These are phyloP conservation scores for Callionymus lyra DNA, from an alignment of 2,113 vertebrate genomes.

Conservation along the genomic window DNA sequence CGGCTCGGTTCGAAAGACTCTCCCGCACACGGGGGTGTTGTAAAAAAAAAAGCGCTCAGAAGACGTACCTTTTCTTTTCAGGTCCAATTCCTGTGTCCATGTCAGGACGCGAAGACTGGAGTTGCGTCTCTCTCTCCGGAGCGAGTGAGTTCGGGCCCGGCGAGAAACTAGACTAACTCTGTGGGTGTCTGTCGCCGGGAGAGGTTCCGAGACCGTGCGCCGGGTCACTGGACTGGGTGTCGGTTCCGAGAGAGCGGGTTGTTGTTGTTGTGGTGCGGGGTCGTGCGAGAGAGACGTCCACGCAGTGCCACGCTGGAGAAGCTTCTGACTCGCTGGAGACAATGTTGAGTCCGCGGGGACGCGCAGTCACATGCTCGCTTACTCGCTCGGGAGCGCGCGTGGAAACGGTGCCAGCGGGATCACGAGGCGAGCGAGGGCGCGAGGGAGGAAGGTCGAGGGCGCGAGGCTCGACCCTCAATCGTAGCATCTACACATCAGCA, in stretches of 20 bases:
- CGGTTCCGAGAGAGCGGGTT: constrained; percentile 4
- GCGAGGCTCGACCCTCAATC: too few relatives aligned
- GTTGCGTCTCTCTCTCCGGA: constrained; percentile 44
- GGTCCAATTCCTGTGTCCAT: constrained; percentile 70
- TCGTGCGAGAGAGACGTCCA: neutral
- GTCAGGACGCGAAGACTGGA: constrained; percentile 49
- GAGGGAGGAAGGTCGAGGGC: too few relatives aligned
- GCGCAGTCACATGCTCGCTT: constrained; percentile 62
- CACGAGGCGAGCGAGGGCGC: constrained; percentile 5
- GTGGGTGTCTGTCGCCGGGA: constrained; percentile 2
- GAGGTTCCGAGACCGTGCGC: constrained; percentile 4
- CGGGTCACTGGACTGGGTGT: constrained; percentile 2
- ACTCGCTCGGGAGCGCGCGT: constrained; percentile 20
- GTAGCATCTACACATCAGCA: too few relatives aligned
- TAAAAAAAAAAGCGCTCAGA: constrained; percentile 15
- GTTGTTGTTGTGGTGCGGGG: too few relatives aligned
- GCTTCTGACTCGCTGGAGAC: constrained; percentile 52
- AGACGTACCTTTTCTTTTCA: constrained; percentile 70
- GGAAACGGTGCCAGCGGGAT: neutral
- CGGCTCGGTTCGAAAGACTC: too few relatives aligned
- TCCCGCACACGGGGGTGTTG: too few relatives aligned
- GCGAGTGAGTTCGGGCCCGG: constrained; percentile 35
- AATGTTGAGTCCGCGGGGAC: constrained; percentile 18
- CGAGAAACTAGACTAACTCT: constrained; percentile 28
- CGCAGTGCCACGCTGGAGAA: neutral